phyloP scores from a whole-genome alignment of 92 coral and sea anemone genomes.

The Palythoa heliodiscus region DNA sequence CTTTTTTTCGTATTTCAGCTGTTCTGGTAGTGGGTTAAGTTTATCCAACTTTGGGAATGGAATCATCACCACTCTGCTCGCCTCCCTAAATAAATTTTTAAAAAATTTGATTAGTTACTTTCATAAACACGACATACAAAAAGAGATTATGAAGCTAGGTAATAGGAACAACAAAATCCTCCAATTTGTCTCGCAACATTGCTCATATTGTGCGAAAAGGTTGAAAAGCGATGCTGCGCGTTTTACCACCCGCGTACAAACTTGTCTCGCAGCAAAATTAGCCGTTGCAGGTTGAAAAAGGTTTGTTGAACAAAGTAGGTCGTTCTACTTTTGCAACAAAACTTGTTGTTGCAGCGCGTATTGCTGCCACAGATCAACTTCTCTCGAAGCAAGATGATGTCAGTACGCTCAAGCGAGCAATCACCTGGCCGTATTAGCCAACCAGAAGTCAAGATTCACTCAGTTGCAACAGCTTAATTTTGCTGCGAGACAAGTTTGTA shows the following conservation, averaged over 20 bases:
- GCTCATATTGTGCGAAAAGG: no score
- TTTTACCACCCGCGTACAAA: no score
- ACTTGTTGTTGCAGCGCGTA: neutral
- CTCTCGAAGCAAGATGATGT: neutral
- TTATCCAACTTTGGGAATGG: constrained; percentile 2
- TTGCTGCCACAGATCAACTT: neutral
- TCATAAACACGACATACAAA: neutral
- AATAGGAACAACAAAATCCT: no score
- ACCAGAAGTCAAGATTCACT: neutral
- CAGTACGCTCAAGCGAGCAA: constrained; percentile 1
- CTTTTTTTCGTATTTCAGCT: neutral
- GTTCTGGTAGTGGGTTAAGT: constrained; percentile 1
- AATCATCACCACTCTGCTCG: constrained; percentile 5
- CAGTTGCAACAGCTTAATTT: neutral
- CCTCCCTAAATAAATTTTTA: neutral
- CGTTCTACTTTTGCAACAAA: neutral
- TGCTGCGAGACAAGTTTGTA: neutral
- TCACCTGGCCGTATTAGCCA: neutral
- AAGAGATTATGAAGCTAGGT: neutral
- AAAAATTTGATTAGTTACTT: neutral
- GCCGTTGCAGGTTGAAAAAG: no score
- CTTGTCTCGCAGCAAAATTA: no score
- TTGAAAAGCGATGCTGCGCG: neutral
- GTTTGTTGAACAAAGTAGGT: neutral
- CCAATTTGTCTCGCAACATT: no score